Conservation (phyloP, 1,140 invertebrate species). For the Chlorops oryzae region DNA sequence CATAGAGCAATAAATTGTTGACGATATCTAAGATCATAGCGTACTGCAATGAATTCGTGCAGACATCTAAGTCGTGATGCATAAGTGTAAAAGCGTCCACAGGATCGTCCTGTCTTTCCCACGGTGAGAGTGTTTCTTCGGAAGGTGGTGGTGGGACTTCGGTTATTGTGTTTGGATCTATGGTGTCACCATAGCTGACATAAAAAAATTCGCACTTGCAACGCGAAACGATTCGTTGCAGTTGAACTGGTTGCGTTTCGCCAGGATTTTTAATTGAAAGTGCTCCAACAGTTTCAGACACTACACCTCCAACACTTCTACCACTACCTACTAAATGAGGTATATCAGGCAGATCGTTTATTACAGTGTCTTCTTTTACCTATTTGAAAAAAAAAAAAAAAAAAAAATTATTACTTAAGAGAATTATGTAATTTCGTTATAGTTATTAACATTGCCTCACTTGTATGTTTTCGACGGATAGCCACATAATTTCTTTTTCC, state of each 20-base stretch:
- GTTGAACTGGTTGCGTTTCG: conserved; percentile 53
- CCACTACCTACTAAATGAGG: conserved; percentile 89
- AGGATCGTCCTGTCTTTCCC: conserved; percentile 74
- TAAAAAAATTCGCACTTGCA: conserved; percentile 98
- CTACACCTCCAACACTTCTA: conserved; percentile 91
- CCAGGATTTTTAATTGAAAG: conserved; percentile 54
- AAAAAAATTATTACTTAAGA: no score
- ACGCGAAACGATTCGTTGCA: conserved; percentile 92
- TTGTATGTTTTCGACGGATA: conserved; percentile 86
- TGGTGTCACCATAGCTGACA: conserved; percentile 82
- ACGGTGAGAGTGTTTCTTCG: conserved; percentile 62
- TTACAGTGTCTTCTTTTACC: conserved; percentile 75
- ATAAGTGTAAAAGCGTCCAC: conserved; percentile 96
- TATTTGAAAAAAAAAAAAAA: no score
- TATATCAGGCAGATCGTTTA: conserved; percentile 72
- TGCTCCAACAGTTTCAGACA: conserved; percentile 85
- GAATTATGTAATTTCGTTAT: no score
- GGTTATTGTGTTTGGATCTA: conserved; percentile 62
- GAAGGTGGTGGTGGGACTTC: conserved; percentile 62
- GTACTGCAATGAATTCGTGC: conserved; percentile 93
- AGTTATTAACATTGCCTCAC: no score
- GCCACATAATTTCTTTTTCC: conserved; percentile 90
- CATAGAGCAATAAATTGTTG: conserved; percentile 93
- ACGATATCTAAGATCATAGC: conserved; percentile 95
- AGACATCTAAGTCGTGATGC: conserved; percentile 96